Base-by-base conservation (phyloP, 2,797 vertebrate species). In the Sebastes diploproa region DNA sequence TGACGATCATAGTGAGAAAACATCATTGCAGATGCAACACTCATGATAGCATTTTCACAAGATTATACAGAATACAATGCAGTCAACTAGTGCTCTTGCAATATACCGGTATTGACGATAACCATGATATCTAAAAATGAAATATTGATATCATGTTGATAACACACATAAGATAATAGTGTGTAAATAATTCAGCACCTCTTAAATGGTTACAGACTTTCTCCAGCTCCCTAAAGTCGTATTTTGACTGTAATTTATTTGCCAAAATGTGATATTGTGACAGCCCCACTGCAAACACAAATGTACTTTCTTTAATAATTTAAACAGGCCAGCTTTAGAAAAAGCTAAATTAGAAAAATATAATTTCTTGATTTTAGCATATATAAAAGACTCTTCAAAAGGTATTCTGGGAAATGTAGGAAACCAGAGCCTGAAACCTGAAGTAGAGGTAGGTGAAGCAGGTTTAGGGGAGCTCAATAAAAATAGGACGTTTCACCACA, bases 21-120 rank as follows among this genome's bases (percentile, higher is more conserved):
- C 52, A 56, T 20, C 3, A 38, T 25, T 23, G 10, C 18, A 8
- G 29, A 25, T 55, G 29, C 50, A 38, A 38, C 36, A 13, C 36
- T 36, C 36, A 36, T 36, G 0, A 13, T 13, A 38, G 36, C 36
- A 38, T 38, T 38, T 38, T 38, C 36, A 38, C 36, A 38, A 36
- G 36, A 0, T 38, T 38, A 38, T 38, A 38, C 36, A 38, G 36
- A 38, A 13, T 38, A 38, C 1, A 38, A 13, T 42, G 5, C 2
- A 42, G 38, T 0, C 38, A 0, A 16, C 0, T 3, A 42, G 38
- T 2, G 38, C 0, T 42, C 0, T 42, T 0, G 1, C 38, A 42
- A 42, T 42, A 42, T 42, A 42, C 38, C 0, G 38, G 36, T 5
- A 38, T 13, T 38, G 36, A 38, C 36, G 0, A 38, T 2, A 38